Evolutionary conservation across 2,888 invertebrate genomes (phyloP).

Genomic region (Steinernema scapterisci): DNA sequence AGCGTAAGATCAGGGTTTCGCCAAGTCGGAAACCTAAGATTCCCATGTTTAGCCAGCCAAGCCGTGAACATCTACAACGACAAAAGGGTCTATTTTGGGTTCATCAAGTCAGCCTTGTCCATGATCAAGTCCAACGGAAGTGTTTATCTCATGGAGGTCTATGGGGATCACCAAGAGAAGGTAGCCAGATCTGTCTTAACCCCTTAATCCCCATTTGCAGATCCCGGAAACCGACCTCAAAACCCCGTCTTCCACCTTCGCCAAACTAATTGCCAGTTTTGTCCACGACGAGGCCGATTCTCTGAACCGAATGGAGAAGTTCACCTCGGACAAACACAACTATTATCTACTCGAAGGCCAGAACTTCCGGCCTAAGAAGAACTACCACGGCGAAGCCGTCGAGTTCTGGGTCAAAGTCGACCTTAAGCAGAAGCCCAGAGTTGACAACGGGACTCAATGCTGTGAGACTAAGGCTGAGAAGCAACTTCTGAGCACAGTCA

Average conservation of each 20-base stretch:
- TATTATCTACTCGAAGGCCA: constrained; percentile 1
- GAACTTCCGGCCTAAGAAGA: background rate
- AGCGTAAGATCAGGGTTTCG: background rate
- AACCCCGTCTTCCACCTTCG: background rate
- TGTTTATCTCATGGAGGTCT: constrained; percentile 5
- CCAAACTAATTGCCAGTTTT: constrained; percentile 2
- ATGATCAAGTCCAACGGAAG: background rate
- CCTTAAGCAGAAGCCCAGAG: background rate
- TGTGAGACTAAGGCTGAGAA: background rate
- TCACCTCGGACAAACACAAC: constrained; percentile 4
- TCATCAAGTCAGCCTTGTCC: background rate
- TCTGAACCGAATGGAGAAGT: background rate
- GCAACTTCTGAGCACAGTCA: background rate
- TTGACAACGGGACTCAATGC: background rate
- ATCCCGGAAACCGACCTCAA: background rate
- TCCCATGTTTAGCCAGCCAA: background rate
- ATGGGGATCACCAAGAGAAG: background rate
- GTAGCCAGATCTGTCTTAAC: too few species aligned
- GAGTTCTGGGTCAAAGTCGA: background rate
- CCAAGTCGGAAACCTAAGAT: background rate
- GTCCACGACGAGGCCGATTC: background rate
- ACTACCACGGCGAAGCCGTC: constrained; percentile 4
- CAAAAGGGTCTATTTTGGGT: background rate
- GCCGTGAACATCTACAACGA: constrained; percentile 9
- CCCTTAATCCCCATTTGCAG: background rate